These are phyloP conservation scores for Lissonota sp. DNA, from an alignment of 2,888 invertebrate species.

Conservation along the genomic window DNA sequence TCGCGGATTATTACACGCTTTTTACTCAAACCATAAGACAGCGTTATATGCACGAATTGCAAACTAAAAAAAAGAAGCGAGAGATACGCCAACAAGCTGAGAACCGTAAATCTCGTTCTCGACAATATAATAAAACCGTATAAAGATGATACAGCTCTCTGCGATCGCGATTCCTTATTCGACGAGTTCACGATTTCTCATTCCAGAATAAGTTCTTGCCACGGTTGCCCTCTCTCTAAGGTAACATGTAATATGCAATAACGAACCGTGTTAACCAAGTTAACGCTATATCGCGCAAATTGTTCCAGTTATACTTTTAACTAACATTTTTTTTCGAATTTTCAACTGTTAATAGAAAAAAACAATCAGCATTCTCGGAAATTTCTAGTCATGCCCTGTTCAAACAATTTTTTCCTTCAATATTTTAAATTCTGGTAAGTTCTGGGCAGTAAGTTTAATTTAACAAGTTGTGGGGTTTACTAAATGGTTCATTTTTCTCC, in stretches of 20 bases:
- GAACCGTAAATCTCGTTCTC: conserved; percentile 54
- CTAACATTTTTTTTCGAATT: too few species aligned
- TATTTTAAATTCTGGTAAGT: too few species aligned
- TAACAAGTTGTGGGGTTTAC: neutral
- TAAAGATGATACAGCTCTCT: neutral
- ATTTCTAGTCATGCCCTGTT: too few species aligned
- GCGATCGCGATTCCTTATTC: conserved; percentile 27
- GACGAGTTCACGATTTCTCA: conserved; percentile 26
- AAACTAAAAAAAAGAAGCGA: conserved; percentile 19
- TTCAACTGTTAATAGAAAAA: too few species aligned
- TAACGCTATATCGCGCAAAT: too few species aligned
- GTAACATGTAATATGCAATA: too few species aligned
- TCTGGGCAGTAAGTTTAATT: too few species aligned
- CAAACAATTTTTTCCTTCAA: too few species aligned
- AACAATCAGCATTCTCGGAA: too few species aligned
- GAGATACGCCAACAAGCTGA: conserved; percentile 47
- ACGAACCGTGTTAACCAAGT: too few species aligned
- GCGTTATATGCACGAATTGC: conserved; percentile 30
- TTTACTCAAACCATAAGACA: conserved; percentile 29
- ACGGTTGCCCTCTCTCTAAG: neutral
- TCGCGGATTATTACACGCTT: conserved; percentile 2
- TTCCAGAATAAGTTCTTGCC: conserved; percentile 11
- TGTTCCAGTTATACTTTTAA: too few species aligned
- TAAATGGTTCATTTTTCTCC: neutral
- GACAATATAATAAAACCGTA: conserved; percentile 44